Evolutionary conservation across 2,797 vertebrate species (phyloP), one percentile per base, ranked within the genome.

Genomic region (Manis crassicaudata): DNA sequence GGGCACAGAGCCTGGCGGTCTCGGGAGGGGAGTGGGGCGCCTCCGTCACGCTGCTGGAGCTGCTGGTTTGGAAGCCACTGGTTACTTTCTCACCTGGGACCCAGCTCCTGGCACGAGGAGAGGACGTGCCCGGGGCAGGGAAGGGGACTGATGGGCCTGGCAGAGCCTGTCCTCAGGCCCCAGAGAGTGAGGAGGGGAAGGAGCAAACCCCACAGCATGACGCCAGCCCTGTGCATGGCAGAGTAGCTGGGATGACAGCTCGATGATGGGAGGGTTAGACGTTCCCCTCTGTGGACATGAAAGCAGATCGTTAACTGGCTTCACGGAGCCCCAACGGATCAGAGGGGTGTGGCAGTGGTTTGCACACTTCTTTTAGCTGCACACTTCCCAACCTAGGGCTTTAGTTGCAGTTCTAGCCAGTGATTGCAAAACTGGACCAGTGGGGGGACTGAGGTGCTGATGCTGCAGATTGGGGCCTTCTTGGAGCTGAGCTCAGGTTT

Each of bases 251-350:
- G 10, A 21, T 50, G 4, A 13, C 5, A 0, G 40, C 46, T 40
- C 16, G 37, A 20, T 4, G 14, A 7, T 6, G 20, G 20, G 35
- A 32, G 21, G 13, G 2, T 0, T 3, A 3, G 52, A 4, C 14
- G 16, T 17, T 12, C 9, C 1, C 1, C 0, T 29, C 6, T 43
- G 0, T 18, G 90, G 40, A 40, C 18, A 8, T 2, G 32, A 35
- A 18, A 6, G 46, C 8, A 37, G 35, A 52, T 27, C 50, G 17
- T 23, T 14, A 0, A 12, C 13, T 35, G 0, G 8, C 25, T 7
- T 7, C 52, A 0, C 0, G 2, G 0, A 4, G 84, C 46, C 37
- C 54, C 46, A 32, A 27, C 32, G 32, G 70, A 4, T 0, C 32
- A 21, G 32, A 12, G 3, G 10, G 5, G 29, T 5, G 29, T 7